Base-by-base conservation (phyloP, 2,888 invertebrate genomes). In the Siphlonurus alternatus region DNA sequence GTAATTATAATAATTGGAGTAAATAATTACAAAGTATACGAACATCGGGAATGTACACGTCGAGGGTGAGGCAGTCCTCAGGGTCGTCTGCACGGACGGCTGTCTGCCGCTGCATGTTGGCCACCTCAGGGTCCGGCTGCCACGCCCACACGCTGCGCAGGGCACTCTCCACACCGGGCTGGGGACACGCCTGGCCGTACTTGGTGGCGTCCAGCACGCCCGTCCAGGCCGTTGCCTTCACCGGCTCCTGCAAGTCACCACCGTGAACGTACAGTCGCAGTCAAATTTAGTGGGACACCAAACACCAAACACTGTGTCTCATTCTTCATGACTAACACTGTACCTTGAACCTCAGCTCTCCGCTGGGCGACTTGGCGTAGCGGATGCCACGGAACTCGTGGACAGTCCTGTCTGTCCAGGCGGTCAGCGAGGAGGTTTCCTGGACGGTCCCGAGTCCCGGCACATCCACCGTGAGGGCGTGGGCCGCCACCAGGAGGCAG, bases 21-120 rank as follows among this genome's bases (percentile, higher is more conserved):
- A n/a, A n/a, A n/a, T n/a, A n/a, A n/a, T n/a, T n/a, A n/a, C n/a
- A n/a, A n/a, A n/a, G 38, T 10, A 38, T 15, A 56, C 56, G 56
- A 18, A 56, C 56, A 3, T 7, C 20, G n/a, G 56, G 56, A 5
- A 22, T n/a, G n/a, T 56, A 56, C 5, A 56, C 56, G n/a, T 56
- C n/a, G n/a, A 56, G 56, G 5, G 56, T 56, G n/a, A 56, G 56
- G n/a, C 56, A 56, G n/a, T 56, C 56, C 56, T 56, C 56, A 22
- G 56, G 56, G n/a, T 56, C 56, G 7, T n/a, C 22, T 7, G 56
- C 56, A 5, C n/a, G 5, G 7, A 22, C 7, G 56, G 56, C 56
- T 7, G 56, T 5, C n/a, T 22, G 5, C 19, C n/a, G n/a, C n/a
- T 56, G 56, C 56, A 20, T n/a, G 56, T n/a, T 5, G n/a, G 20